Base-by-base conservation (phyloP, 2,113 vertebrate species). In the Alligator mississippiensis region DNA sequence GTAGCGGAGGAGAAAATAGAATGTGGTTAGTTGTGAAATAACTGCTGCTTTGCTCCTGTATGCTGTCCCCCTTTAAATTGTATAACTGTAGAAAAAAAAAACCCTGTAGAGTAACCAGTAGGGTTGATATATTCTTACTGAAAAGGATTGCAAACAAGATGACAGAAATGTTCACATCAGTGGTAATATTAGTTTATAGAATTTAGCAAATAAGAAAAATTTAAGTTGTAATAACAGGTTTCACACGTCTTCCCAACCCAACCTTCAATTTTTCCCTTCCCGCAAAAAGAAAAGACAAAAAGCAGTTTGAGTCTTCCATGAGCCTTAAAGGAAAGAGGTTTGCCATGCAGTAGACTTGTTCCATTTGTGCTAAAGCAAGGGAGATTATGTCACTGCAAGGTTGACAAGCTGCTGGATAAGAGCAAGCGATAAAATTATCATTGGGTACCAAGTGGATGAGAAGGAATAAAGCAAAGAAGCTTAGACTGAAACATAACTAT, bases 311-410 rank as follows among this genome's bases (percentile, higher is more conserved):
- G 22, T 86, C 90, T 90, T 95, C 94, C 72, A 47, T 30, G 27
- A 92, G n/a, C 58, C 91, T 94, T 88, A 90, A 68, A 25, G 63
- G 89, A 89, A 38, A 93, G 89, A 90, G 85, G 86, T 92, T 76
- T 93, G 90, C 91, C 95, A 92, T 93, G 94, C 93, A 82, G 72
- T 60, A 66, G 68, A 57, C 57, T 91, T 96, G 74, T 9, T 92
- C 90, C 57, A 64, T 61, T 88, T 1, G 1, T 11, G 78, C 90
- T 92, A 60, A 94, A 96, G 96, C 93, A 76, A 89, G 93, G 93
- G 75, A 82, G 64, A 38, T 93, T 82, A 85, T 84, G 38, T 4
- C 1, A 8, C 91, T 72, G 79, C 57, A 54, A 85, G 89, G 87
- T 88, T 92, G 90, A 88, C 47, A 95, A 59, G 74, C 70, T 64